Evolutionary conservation across 2,888 invertebrate species (phyloP).

Genomic region (Enchytraeus crypticus): DNA sequence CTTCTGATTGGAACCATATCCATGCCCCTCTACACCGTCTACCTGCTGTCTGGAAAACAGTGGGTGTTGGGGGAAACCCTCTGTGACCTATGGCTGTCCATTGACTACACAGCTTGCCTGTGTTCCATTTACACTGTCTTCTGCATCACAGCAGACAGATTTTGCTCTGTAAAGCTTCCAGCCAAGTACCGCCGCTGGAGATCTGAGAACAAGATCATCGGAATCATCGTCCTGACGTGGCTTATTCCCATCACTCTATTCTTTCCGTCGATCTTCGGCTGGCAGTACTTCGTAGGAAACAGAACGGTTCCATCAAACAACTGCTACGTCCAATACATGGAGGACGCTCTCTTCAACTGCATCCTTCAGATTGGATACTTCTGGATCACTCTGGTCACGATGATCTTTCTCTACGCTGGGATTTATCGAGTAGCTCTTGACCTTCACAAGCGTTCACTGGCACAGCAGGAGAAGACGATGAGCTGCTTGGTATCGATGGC

Average conservation of each 20-base stretch:
- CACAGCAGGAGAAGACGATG: conserved; percentile 72
- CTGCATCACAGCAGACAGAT: conserved; percentile 93
- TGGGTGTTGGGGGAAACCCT: conserved; percentile 93
- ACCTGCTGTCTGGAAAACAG: conserved; percentile 78
- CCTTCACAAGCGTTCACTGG: conserved; percentile 93
- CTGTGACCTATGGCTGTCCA: conserved; percentile 95
- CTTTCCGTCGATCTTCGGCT: conserved; percentile 95
- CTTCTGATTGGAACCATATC: conserved; percentile 74
- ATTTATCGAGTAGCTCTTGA: conserved; percentile 94
- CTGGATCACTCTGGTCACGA: conserved; percentile 89
- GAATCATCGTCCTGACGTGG: conserved; percentile 94
- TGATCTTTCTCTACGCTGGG: conserved; percentile 89
- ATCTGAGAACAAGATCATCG: conserved; percentile 77
- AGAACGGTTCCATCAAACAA: conserved; percentile 76
- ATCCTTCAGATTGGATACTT: conserved; percentile 92
- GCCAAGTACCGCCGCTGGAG: conserved; percentile 96
- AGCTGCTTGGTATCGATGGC: conserved; percentile 33
- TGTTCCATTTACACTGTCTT: conserved; percentile 94
- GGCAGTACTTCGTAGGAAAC: conserved; percentile 84
- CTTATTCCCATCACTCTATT: conserved; percentile 89
- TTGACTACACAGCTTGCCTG: conserved; percentile 96
- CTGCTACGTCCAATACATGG: conserved; percentile 92
- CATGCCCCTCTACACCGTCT: conserved; percentile 85
- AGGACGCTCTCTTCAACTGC: conserved; percentile 93
- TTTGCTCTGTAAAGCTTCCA: conserved; percentile 96